Base-by-base conservation (phyloP, 2,888 invertebrate species). In the Lasioglossum morio region DNA sequence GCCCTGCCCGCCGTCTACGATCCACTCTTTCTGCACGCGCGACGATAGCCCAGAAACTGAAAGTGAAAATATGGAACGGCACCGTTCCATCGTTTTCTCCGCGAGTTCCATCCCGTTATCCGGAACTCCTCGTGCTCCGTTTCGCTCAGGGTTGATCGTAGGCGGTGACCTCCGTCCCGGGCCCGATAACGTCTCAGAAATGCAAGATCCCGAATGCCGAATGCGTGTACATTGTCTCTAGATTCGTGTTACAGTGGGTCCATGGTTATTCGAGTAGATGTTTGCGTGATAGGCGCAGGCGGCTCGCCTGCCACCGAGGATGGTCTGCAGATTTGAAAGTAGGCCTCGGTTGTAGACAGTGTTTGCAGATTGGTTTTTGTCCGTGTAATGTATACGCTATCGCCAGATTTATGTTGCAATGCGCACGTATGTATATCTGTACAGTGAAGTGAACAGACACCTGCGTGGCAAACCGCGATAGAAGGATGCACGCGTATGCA, bases 41-140 rank as follows among this genome's bases (percentile, higher is more conserved):
- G 72, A 60, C 60, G 78, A 8, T 7, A 14, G 8, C 7, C 34
- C 34, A 4, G 60, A 4, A 8, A 86, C 30, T 76, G 83, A 72
- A 70, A 83, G 86, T 79, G 86, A 86, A 83, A 87, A 77, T 86
- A 72, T 77, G 66, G 74, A 73, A 40, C 63, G 63, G 48, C 43
- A 46, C 48, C 48, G 75, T 19, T 72, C 53, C 34, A 14, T 27
- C 27, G 60, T n/a, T n/a, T 19, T 34, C 12, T n/a, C 19, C 7
- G 60, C 30, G 16, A 30, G 5, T 63, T 63, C 57, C 12, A 4
- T 60, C 12, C 12, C 27, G n/a, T 10, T 60, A 27, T 60, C 27
- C 27, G 27, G 27, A 10, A 27, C 60, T 14, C 12, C 60, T 63
- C 30, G 2, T 30, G 60, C 30, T 60, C 27, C 27, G 60, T 27